Conservation (phyloP, 2,797 vertebrate genomes). For the Lindbergichthys nudifrons region DNA sequence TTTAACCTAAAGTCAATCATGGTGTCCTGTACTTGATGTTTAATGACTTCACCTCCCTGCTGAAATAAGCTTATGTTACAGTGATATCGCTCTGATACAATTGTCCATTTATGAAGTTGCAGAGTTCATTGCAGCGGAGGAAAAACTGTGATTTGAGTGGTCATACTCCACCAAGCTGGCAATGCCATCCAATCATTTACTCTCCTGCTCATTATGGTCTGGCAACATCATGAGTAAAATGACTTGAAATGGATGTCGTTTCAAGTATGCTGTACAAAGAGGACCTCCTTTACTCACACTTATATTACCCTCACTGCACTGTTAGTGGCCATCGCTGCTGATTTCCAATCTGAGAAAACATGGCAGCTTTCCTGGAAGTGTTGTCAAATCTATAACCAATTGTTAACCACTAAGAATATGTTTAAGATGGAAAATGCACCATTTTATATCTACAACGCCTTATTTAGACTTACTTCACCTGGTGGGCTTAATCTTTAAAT, state of each 20-base stretch:
- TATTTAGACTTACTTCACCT: neutral
- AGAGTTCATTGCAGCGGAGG: conserved; percentile 23
- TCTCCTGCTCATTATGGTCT: conserved; percentile 5
- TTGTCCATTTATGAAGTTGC: conserved; percentile 9
- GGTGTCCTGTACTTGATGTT: conserved; percentile 2
- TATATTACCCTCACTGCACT: conserved; percentile 8
- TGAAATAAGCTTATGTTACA: neutral
- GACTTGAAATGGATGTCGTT: conserved; percentile 31
- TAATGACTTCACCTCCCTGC: conserved; percentile 9
- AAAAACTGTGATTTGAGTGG: conserved; percentile 30
- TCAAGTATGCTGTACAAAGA: conserved; percentile 21
- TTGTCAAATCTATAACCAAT: conserved; percentile 1
- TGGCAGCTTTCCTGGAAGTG: conserved; percentile 24
- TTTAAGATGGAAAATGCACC: neutral
- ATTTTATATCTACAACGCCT: neutral
- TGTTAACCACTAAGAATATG: conserved; percentile 21
- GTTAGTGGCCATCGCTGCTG: conserved; percentile 10
- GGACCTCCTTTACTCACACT: conserved; percentile 16
- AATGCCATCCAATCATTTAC: conserved; percentile 31
- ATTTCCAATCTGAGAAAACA: conserved; percentile 16
- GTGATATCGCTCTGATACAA: conserved; percentile 22
- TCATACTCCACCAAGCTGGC: conserved; percentile 41
- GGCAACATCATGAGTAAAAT: conserved; percentile 18
- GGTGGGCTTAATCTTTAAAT: neutral
- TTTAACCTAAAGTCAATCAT: conserved; percentile 31